These are phyloP conservation scores for Buceros bicornis DNA, from an alignment of 2,797 vertebrate genomes.

Conservation along the genomic window DNA sequence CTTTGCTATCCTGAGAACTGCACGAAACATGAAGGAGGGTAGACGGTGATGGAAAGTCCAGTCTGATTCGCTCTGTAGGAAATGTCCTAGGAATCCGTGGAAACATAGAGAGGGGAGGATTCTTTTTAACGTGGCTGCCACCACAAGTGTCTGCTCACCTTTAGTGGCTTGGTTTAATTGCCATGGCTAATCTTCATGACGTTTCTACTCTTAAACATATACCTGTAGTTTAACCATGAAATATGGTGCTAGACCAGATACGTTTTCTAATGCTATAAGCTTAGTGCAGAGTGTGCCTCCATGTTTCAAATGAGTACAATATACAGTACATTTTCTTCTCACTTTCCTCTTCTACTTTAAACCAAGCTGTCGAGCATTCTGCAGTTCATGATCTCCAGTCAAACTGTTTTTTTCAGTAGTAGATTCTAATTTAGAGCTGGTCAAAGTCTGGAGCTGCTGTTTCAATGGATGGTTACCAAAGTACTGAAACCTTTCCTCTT, in stretches of 20 bases:
- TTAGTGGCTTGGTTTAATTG: not conserved
- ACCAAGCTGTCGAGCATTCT: not conserved
- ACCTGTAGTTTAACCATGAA: not conserved
- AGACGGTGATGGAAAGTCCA: not conserved
- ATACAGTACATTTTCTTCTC: not conserved
- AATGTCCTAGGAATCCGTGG: not conserved
- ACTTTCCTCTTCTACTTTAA: not conserved
- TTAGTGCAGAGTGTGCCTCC: not conserved
- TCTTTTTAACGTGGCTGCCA: not conserved
- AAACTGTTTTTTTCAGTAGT: not conserved
- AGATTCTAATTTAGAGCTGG: not conserved
- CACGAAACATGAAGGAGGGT: not conserved
- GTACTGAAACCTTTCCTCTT: not conserved
- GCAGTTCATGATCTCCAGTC: not conserved
- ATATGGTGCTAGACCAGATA: not conserved
- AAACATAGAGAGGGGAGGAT: not conserved
- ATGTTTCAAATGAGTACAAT: not conserved
- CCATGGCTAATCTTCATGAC: not conserved
- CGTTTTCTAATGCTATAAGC: not conserved
- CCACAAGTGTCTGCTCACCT: not conserved
- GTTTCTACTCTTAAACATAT: not conserved
- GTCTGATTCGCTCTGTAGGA: not conserved
- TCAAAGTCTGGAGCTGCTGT: not conserved
- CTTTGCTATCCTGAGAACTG: not conserved
- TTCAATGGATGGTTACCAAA: not conserved